Base-by-base conservation (phyloP, 2,888 invertebrate genomes). In the Megalurothrips usitatus region DNA sequence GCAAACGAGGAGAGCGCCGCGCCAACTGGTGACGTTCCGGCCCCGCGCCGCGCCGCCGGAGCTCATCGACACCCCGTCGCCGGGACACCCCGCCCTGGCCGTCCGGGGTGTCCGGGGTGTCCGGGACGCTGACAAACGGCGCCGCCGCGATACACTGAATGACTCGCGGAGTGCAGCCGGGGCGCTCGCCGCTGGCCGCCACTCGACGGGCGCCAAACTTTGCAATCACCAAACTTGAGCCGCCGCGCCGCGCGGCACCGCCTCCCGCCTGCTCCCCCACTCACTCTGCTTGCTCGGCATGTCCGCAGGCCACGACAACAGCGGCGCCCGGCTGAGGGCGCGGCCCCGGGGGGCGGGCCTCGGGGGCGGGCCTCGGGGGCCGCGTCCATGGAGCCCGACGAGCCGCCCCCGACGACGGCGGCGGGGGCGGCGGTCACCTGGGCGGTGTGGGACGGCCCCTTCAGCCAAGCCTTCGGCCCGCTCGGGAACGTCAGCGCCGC, bases 371-470 rank as follows among this genome's bases (percentile, higher is more conserved):
- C 26, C 3, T 14, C 2, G 47, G 58, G 43, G 49, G 52, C n/a
- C 11, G 19, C 52, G 14, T n/a, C 19, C 81, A 80, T 79, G 79
- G 43, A 68, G 34, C 52, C 81, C 75, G 58, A 79, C 79, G 81
- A 79, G 43, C 19, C 49, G 43, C 68, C 68, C 63, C 68, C 79
- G 19, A 34, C 78, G 52, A 26, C 48, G 49, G 81, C 49, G 12
- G 47, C 68, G 75, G 43, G 79, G 63, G 79, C 79, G 26, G 79
- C 47, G 79, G 78, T 79, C 81, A 75, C 81, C 2, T 63, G 78
- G 23, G 79, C 19, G 19, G 34, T 79, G 34, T n/a, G 34, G 34
- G 34, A 43, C 34, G 34, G 34, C 34, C 34, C 34, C 34, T 43
- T 43, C 34, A 43, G 34, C 34, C 34, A 43, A 43, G 34, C 34